These are phyloP conservation scores for Camponotus floridanus DNA, from an alignment of 1,140 invertebrate genomes.

Conservation along the genomic window DNA sequence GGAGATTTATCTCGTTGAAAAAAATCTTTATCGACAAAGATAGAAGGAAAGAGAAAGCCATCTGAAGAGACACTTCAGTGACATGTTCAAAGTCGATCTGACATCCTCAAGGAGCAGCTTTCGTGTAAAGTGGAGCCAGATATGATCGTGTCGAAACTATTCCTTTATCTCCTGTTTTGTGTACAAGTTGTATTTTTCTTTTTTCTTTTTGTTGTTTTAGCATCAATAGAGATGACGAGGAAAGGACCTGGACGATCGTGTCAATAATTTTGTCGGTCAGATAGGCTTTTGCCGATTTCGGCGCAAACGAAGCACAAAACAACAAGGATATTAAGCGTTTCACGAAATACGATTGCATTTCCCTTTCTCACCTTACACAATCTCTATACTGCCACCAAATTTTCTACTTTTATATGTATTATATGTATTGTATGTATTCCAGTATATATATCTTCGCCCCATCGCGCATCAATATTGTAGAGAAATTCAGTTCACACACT, in stretches of 20 bases:
- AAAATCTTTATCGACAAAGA: conserved; percentile 36
- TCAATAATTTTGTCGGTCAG: conserved; percentile 26
- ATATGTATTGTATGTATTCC: conserved; percentile 37
- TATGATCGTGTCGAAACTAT: conserved; percentile 52
- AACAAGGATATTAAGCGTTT: conserved; percentile 36
- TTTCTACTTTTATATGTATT: conserved; percentile 85
- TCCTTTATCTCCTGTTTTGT: conserved; percentile 46
- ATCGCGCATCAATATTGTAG: conserved; percentile 70
- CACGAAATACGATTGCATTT: conserved; percentile 66
- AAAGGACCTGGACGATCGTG: conserved; percentile 32
- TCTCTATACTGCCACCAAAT: conserved; percentile 79
- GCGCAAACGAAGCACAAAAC: conserved; percentile 56
- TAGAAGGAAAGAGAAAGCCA: not conserved
- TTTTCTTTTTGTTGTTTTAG: conserved; percentile 57
- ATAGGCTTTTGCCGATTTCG: conserved; percentile 31
- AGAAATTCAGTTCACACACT: conserved; percentile 54
- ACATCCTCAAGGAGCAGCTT: conserved; percentile 44
- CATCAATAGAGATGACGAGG: conserved; percentile 40
- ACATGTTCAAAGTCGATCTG: conserved; percentile 45
- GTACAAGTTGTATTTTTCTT: conserved; percentile 2
- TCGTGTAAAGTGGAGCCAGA: conserved; percentile 47
- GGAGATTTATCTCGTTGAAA: conserved; percentile 56
- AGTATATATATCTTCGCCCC: conserved; percentile 69
- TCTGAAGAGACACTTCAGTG: conserved; percentile 46
- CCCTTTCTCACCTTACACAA: conserved; percentile 69